Evolutionary conservation across 2,797 vertebrate species (phyloP), one percentile per base, ranked within the genome.

Genomic region (Lacerta viridis): DNA sequence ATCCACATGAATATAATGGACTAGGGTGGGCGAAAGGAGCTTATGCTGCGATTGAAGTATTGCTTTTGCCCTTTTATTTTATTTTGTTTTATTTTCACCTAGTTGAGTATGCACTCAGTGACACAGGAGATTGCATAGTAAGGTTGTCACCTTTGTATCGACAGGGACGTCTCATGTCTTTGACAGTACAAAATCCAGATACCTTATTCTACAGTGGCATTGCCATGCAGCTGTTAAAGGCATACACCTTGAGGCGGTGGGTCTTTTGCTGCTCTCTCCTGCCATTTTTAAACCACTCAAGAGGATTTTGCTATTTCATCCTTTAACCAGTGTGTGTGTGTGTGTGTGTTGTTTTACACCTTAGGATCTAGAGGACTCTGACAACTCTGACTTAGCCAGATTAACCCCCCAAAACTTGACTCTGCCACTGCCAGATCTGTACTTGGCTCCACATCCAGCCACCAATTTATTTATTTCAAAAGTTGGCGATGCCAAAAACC

Each of bases 381-480:
- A 39, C 15, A 3, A 27, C 66, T 18, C 41, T 66, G 39, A 29
- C 64, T 83, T 43, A 15, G 15, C 3, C 27, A 76, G 64, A 50
- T 7, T 36, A 15, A 3, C 41, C 59, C 41, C 61, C 33, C 66
- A 77, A 9, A 36, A 85, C 43, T 50, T 20, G 41, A 66, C 2
- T 68, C 29, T 69, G 41, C 4, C 2, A n/a, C 55, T 77, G 74
- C 39, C 66, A 10, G 10, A 66, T 66, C 17, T 11, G 75, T 11
- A 68, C 5, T 23, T 29, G 10, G 3, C 4, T 79, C 43, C 25
- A 27, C 7, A 15, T 64, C 39, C 36, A 87, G 27, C 20, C 68
- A 72, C 33, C 79, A 33, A 43, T 4, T 72, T 64, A 75, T 59
- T 87, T 59, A 81, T 82, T 82, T 81, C 39, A 43, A 50, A 43